Base-by-base conservation (phyloP, 2,797 vertebrate species). In the Pelodytes ibericus region DNA sequence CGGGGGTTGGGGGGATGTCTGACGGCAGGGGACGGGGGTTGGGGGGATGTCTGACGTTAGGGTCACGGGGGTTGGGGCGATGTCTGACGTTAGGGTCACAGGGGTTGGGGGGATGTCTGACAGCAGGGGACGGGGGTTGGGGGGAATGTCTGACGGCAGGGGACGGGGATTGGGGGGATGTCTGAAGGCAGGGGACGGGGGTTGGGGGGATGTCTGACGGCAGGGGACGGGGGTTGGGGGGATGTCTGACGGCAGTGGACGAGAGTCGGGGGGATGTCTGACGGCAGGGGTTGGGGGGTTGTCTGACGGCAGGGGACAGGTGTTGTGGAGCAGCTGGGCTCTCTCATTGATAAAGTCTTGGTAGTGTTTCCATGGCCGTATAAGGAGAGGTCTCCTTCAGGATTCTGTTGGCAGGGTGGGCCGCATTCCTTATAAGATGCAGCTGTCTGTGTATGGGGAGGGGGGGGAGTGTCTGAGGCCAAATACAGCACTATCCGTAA, bases 371-470 rank as follows among this genome's bases (percentile, higher is more conserved):
- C 92, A 88, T 95, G 93, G 85, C 96, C 96, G 94, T 98, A 97
- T 98, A 98, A 96, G 96, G 97, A 93, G 89, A 90, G 91, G 92
- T 97, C 95, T 96, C 94, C 95, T 58, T 87, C 88, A 85, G 87
- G 81, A 83, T 30, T 79, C 84, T 82, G 85, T 85, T 96, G 95
- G 94, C 94, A 89, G 89, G 93, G 94, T n/a, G 95, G 92, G 88
- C 95, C 95, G 85, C 96, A 98, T 98, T 98, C 97, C 96, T 96
- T 96, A 94, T 94, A 93, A 93, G 93, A 94, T 95, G 95, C 96
- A 98, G 97, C 96, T 97, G 96, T 97, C 91, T 92, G 86, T 82
- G 77, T 76, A 90, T 92, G 90, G 89, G 84, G 89, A 60, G 44
- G 68, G 75, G 33, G 70, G 51, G 67, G 68, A 59, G 61, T 36